phyloP scores from a whole-genome alignment of 2,888 invertebrate genomes.

The Cerastis leucographa region DNA sequence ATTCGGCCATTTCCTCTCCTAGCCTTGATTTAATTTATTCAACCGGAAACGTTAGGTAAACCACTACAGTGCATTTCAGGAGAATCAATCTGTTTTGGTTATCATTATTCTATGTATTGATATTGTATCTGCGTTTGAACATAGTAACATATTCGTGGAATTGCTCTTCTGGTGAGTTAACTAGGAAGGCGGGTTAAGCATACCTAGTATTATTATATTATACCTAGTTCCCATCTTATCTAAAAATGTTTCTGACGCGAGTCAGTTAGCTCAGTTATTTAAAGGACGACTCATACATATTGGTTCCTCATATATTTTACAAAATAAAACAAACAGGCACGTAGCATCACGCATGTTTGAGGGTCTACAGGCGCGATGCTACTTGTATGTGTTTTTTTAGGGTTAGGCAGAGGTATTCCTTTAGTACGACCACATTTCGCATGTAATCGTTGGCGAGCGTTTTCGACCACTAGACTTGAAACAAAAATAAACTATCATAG shows the following conservation, averaged over 20 bases:
- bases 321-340: background rate
- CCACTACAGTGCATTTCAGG: conserved; percentile 20
- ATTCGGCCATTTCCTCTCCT: conserved; percentile 20
- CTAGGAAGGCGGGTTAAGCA: background rate
- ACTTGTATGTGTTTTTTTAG: too few species aligned
- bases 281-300: background rate
- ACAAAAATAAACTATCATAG: background rate
- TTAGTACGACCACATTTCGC: too few species aligned
- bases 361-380: too few species aligned
- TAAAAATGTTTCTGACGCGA: background rate
- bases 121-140: background rate
- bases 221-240: background rate
- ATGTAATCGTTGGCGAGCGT: too few species aligned
- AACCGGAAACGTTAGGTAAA: conserved; percentile 33
- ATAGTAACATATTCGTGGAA: background rate
- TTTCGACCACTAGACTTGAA: background rate
- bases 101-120: background rate
- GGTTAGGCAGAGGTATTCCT: background rate
- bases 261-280: background rate
- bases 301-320: background rate
- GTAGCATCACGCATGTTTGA: too few species aligned
- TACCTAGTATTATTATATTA: background rate
- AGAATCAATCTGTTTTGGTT: conserved; percentile 1
- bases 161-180: background rate
- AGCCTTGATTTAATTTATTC: conserved; percentile 31